Evolutionary conservation across 2,113 vertebrate genomes (phyloP).

Genomic region (Antechinus flavipes): DNA sequence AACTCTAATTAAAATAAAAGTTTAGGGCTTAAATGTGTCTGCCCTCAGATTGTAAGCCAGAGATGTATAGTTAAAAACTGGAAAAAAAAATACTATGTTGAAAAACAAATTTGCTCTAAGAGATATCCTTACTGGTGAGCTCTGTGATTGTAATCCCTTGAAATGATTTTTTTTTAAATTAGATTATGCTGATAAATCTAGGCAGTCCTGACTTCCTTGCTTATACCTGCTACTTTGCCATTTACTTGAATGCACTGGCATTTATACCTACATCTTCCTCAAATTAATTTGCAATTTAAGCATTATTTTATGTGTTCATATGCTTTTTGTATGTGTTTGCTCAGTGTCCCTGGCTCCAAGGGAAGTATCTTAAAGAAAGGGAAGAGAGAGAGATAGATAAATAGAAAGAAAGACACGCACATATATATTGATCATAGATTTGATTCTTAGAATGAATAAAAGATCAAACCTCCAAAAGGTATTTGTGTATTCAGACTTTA

Average conservation of each 20-base stretch:
- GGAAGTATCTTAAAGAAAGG: not conserved
- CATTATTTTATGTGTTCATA: constrained; percentile 30
- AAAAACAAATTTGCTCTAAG: not conserved
- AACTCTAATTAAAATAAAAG: not conserved
- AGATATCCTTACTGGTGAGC: not conserved
- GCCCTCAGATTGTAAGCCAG: not conserved
- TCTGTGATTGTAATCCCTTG: not conserved
- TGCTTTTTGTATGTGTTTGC: not conserved
- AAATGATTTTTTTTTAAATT: not conserved
- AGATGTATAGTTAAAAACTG: not conserved
- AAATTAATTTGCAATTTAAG: not conserved
- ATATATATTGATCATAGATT: not conserved
- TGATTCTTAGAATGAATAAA: constrained; percentile 34
- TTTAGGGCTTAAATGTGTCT: not conserved
- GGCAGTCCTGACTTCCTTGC: not conserved
- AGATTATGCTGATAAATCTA: not conserved
- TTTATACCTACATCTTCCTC: not conserved
- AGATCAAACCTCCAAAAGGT: constrained; percentile 36
- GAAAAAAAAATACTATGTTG: not conserved
- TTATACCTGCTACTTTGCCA: not conserved
- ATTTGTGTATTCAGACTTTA: not conserved
- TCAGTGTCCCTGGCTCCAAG: not conserved
- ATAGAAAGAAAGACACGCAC: not conserved
- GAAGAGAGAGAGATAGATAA: not conserved
- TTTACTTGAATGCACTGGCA: not conserved